These are phyloP conservation scores for Myoxocephalus aenaeus DNA, from an alignment of 2,797 vertebrate species.

Conservation along the genomic window DNA sequence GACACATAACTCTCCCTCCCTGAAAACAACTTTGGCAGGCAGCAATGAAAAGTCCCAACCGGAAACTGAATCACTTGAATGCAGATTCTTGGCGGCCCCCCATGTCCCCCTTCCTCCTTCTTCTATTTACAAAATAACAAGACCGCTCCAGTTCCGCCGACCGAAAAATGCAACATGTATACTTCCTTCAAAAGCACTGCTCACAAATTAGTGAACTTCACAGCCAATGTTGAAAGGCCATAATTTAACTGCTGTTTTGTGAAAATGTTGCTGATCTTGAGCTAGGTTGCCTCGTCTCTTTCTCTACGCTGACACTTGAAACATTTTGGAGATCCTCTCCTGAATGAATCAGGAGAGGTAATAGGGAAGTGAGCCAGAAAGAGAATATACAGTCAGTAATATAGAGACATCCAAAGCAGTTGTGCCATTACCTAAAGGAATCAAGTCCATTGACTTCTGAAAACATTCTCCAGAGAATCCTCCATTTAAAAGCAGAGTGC, in stretches of 20 bases:
- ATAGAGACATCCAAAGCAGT: conserved; percentile 51
- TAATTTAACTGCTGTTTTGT: conserved; percentile 59
- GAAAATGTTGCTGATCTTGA: conserved; percentile 63
- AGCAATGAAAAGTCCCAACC: conserved; percentile 56
- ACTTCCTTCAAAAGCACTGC: conserved; percentile 40
- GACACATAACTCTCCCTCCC: conserved; percentile 54
- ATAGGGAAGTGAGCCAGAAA: conserved; percentile 16
- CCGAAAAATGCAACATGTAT: conserved; percentile 12
- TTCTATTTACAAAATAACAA: conserved; percentile 57
- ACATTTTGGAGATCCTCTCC: conserved; percentile 47
- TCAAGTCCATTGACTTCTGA: conserved; percentile 56
- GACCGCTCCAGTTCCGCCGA: background rate
- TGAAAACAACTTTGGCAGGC: conserved; percentile 72
- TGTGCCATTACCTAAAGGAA: conserved; percentile 55
- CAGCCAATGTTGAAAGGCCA: conserved; percentile 55
- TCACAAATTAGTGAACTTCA: conserved; percentile 59
- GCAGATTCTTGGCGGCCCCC: conserved; percentile 42
- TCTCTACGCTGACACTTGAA: conserved; percentile 46
- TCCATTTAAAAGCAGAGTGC: conserved; percentile 38
- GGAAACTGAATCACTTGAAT: conserved; percentile 60
- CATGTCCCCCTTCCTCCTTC: fast-evolving
- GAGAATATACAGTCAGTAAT: conserved; percentile 39
- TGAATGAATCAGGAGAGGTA: conserved; percentile 38
- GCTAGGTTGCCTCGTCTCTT: conserved; percentile 39
- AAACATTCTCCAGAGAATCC: conserved; percentile 53